phyloP scores from a whole-genome alignment of 2,888 invertebrate species.

The Drosophila suboccidentalis region DNA sequence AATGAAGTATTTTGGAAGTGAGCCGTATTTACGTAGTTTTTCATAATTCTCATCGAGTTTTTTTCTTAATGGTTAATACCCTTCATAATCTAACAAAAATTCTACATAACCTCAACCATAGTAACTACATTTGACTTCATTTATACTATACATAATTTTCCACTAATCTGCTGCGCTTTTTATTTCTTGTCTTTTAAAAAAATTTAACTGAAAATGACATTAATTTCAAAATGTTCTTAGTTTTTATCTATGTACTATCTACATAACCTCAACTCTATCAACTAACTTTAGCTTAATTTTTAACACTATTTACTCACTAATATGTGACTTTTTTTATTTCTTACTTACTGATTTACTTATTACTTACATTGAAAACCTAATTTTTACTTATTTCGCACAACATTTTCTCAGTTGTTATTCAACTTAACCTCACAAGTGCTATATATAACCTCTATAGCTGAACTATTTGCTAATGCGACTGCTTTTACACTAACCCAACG shows the following conservation, averaged over 20 bases:
- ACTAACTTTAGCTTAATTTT: background rate
- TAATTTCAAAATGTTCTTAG: too few species aligned
- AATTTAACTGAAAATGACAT: too few species aligned
- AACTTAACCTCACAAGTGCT: slow-evolving; percentile 17
- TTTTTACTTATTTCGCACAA: slow-evolving; percentile 11
- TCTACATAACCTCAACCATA: slow-evolving; percentile 1
- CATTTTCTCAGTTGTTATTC: slow-evolving; percentile 5
- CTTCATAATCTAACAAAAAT: background rate
- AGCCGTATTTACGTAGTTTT: too few species aligned
- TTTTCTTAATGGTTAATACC: too few species aligned
- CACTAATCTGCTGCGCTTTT: too few species aligned
- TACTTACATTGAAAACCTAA: background rate
- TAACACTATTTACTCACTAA: background rate
- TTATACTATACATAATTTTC: background rate
- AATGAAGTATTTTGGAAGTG: too few species aligned
- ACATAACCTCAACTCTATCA: background rate
- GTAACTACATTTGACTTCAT: background rate
- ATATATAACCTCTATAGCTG: slow-evolving; percentile 48
- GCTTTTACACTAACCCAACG: slow-evolving; percentile 15
- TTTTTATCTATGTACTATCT: background rate
- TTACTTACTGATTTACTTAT: background rate
- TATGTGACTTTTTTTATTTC: background rate
- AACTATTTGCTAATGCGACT: slow-evolving; percentile 43
- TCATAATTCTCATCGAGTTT: too few species aligned
- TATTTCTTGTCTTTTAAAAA: too few species aligned